Evolutionary conservation across 2,888 invertebrate species (phyloP).

Genomic region (Drosophila nr. perissopoda): DNA sequence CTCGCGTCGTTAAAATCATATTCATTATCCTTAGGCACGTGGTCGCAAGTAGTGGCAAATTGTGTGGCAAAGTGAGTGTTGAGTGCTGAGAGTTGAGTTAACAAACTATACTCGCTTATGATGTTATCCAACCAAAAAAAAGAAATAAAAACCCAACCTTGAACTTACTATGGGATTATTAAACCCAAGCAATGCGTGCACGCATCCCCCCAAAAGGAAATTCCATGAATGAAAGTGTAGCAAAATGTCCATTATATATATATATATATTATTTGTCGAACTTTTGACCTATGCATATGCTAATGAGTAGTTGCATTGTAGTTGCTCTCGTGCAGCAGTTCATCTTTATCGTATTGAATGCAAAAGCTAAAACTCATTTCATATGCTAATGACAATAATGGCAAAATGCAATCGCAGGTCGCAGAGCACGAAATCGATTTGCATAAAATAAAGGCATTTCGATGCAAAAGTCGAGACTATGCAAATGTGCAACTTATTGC

Average conservation of each 20-base stretch:
- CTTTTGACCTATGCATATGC: constrained; percentile 47
- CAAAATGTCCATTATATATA: neutral
- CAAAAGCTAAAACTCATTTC: constrained; percentile 35
- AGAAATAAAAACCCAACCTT: constrained; percentile 32
- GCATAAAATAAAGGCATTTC: constrained; percentile 51
- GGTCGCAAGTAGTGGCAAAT: constrained; percentile 17
- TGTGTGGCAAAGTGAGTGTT: neutral
- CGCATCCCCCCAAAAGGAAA: neutral
- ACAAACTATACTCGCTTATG: constrained; percentile 22
- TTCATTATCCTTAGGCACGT: constrained; percentile 53
- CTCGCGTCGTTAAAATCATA: constrained; percentile 46
- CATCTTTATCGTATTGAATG: constrained; percentile 56
- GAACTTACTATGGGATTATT: constrained; percentile 50
- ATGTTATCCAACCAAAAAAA: constrained; percentile 19
- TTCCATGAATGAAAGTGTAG: constrained; percentile 24
- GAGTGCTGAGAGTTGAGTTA: constrained; percentile 14
- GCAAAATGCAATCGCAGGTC: constrained; percentile 38
- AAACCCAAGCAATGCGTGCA: constrained; percentile 33
- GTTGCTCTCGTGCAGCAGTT: constrained; percentile 49
- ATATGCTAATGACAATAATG: constrained; percentile 51
- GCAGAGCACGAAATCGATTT: constrained; percentile 59
- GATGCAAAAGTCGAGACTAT: constrained; percentile 32
- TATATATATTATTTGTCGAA: neutral
- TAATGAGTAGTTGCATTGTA: constrained; percentile 4
- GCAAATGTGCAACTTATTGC: constrained; percentile 41